Evolutionary conservation across 2,888 invertebrate species (phyloP).

Genomic region (Acanthosepion pharaonis): DNA sequence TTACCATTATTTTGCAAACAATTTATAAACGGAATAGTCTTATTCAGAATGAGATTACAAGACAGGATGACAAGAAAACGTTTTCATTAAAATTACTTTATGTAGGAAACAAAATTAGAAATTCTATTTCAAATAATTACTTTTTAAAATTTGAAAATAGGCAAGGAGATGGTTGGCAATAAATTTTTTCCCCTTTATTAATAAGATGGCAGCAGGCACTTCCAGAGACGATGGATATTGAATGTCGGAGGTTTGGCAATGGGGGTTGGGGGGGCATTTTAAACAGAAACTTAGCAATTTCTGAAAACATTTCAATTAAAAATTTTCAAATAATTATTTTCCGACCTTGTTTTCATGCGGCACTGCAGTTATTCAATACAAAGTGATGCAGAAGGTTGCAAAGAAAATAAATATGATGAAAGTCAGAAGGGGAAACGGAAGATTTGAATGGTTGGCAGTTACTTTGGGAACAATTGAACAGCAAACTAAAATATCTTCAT

Average conservation of each 20-base stretch:
- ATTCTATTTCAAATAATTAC: not conserved
- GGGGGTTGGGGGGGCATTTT: not conserved
- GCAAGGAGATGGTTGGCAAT: not conserved
- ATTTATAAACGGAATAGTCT: not conserved
- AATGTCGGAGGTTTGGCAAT: not conserved
- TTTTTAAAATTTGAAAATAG: not conserved
- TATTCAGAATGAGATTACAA: not conserved
- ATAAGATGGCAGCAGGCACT: not conserved
- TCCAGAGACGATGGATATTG: not conserved
- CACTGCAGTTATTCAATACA: not conserved
- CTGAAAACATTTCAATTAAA: not conserved
- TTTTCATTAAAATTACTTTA: not conserved
- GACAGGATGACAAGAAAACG: not conserved
- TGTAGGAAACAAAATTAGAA: conserved; percentile 33
- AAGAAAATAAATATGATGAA: not conserved
- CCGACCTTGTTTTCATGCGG: not conserved
- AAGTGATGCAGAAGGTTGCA: not conserved
- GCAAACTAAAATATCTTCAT: conserved; percentile 11
- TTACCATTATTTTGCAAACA: not conserved
- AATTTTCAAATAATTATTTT: not conserved
- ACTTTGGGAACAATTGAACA: not conserved
- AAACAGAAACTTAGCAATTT: conserved; percentile 11
- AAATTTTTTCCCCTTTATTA: not conserved
- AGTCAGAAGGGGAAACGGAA: not conserved
- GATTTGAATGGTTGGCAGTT: not conserved